Evolutionary conservation across 2,888 invertebrate genomes (phyloP).

Genomic region (Ceriagrion tenellum): DNA sequence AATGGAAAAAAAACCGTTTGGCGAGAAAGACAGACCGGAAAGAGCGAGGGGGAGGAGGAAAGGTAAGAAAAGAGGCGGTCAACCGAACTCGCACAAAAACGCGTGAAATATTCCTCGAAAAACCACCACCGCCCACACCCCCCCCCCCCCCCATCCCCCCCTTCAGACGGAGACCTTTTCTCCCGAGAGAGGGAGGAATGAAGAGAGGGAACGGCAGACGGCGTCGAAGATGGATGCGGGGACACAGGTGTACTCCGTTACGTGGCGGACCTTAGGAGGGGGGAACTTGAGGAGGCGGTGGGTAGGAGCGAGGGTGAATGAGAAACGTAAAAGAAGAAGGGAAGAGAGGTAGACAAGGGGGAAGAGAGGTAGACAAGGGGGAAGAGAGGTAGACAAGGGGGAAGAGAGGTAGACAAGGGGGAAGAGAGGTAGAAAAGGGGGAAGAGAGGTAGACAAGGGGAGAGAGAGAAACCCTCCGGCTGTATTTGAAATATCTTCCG

Average conservation of each 20-base stretch:
- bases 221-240: conserved; percentile 36
- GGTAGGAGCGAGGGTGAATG: not conserved
- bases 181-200: not conserved
- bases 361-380: conserved; percentile 56
- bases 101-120: conserved; percentile 19
- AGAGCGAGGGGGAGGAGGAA: not conserved
- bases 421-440: not conserved
- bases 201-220: conserved; percentile 12
- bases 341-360: conserved; percentile 57
- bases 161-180: not conserved
- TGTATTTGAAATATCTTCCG: no score
- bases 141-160: not conserved
- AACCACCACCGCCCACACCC: no score
- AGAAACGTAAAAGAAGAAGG: not conserved
- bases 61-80: conserved; percentile 14
- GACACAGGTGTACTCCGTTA: conserved; percentile 61
- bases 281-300: no score
- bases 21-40: not conserved
- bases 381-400: conserved; percentile 56
- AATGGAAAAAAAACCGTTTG: not conserved
- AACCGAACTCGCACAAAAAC: not conserved
- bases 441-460: conserved; percentile 57
- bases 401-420: conserved; percentile 34
- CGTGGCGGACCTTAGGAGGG: not conserved
- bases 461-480: conserved; percentile 22